phyloP scores from a whole-genome alignment of 2,113 vertebrate species.

The Triplophysa tibetana region DNA sequence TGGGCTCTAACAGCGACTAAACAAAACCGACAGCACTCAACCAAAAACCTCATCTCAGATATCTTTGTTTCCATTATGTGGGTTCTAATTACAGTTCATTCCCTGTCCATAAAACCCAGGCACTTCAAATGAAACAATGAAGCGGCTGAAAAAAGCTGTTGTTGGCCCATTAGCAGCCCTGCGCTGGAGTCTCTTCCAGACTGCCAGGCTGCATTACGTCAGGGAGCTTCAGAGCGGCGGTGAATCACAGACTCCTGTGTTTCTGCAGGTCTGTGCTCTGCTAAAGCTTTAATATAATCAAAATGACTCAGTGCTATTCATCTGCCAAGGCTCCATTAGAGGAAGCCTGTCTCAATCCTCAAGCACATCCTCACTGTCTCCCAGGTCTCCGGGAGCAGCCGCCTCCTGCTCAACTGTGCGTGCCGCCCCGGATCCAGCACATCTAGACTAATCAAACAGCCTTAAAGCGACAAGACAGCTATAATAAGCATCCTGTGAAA shows the following conservation, averaged over 20 bases:
- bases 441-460: slow-evolving; percentile 35
- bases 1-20: too few relatives aligned
- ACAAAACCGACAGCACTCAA: too few relatives aligned
- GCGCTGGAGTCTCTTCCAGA: slow-evolving; percentile 11
- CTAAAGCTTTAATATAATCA: slow-evolving; percentile 60
- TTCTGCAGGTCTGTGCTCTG: slow-evolving; percentile 42
- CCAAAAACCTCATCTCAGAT: too few relatives aligned
- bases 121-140: slow-evolving; percentile 2
- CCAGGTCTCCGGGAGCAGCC: background rate
- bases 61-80: too few relatives aligned
- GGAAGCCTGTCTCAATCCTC: slow-evolving; percentile 2
- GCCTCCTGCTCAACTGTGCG: background rate
- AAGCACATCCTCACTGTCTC: background rate
- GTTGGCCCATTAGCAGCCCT: slow-evolving; percentile 20
- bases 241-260: slow-evolving; percentile 33
- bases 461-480: slow-evolving; percentile 27
- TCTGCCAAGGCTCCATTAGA: slow-evolving; percentile 38
- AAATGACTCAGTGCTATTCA: slow-evolving; percentile 49
- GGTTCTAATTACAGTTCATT: background rate
- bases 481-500: slow-evolving; percentile 28
- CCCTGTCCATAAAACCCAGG: background rate
- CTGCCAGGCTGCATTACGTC: slow-evolving; percentile 23
- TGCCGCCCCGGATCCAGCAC: slow-evolving; percentile 4
- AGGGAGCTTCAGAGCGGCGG: slow-evolving; percentile 24
- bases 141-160: background rate